Evolutionary conservation across 1,140 invertebrate species (phyloP).

Genomic region (Teleogryllus occipitalis): DNA sequence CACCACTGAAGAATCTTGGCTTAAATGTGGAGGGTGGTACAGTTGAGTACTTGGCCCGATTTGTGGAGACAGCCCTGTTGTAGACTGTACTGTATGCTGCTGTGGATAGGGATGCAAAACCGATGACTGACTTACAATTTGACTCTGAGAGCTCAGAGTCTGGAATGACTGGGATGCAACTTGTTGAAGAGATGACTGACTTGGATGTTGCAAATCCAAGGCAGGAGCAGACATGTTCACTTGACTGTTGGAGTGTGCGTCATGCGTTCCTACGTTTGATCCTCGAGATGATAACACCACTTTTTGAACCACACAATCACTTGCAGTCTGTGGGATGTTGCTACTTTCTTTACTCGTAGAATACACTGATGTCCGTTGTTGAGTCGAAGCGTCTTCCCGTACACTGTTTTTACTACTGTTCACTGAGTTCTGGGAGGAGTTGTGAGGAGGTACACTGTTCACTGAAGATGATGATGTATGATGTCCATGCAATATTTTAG

Average conservation of each 20-base stretch:
- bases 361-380: not conserved
- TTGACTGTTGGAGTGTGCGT: not conserved
- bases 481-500: not conserved
- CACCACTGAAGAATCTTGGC: not conserved
- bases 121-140: not conserved
- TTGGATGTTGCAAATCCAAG: not conserved
- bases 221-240: not conserved
- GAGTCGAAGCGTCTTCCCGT: not conserved
- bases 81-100: slow-evolving; percentile 43
- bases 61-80: slow-evolving; percentile 31
- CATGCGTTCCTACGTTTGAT: not conserved
- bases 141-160: not conserved
- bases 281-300: not conserved
- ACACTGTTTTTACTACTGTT: not conserved
- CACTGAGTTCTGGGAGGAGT: not conserved
- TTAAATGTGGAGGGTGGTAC: not conserved
- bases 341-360: not conserved
- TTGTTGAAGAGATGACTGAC: not conserved
- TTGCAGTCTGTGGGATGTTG: not conserved
- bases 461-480: not conserved
- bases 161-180: slow-evolving; percentile 2
- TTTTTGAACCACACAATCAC: not conserved
- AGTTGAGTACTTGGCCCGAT: not conserved
- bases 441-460: not conserved
- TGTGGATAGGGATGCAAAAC: slow-evolving; percentile 15